Evolutionary conservation across 2,888 invertebrate genomes (phyloP), one percentile per base, ranked within the genome.

Genomic region (Papilio demoleus): DNA sequence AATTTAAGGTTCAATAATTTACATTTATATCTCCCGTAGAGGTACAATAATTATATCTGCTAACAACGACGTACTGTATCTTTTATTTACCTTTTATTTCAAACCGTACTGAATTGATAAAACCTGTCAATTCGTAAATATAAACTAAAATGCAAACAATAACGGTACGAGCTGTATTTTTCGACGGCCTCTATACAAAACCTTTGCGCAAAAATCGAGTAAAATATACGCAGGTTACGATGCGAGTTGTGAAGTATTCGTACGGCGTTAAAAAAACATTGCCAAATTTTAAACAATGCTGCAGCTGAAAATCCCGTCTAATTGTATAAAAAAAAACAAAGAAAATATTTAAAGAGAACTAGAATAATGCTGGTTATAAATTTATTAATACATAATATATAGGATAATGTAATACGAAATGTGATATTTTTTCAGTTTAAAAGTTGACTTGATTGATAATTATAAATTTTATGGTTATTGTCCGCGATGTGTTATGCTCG

Each of bases 251-350:
- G 9, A 59, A 24, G 45, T 34, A 59, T 64, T 63, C 14, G 45
- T n/a, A 47, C 12, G 22, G 45, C 58, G 63, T 19, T 47, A 58
- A 63, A 68, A 67, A 64, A 68, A 40, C 40, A 38, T 58, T 59
- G 27, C 53, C 22, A 50, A 64, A 60, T 53, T 64, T 65, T 60
- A 60, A 68, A 65, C 50, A 60, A 65, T 60, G 59, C 64, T 47
- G 45, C 40, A 62, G 42, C 24, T 19, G 56, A 27, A 45, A 31
- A 65, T 24, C 42, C 11, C n/a, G 31, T 40, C 40, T 42, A 64
- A 60, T 38, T 64, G 47, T 58, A 45, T 14, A 9, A 14, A 14
- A 62, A 58, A 47, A 42, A 17, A 17, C 11, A 22, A 24, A 36
- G 14, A 45, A 63, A 58, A 45, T 45, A 34, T n/a, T 66, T 14